Evolutionary conservation across 2,888 invertebrate species (phyloP).

Genomic region (Pandemis corylana): DNA sequence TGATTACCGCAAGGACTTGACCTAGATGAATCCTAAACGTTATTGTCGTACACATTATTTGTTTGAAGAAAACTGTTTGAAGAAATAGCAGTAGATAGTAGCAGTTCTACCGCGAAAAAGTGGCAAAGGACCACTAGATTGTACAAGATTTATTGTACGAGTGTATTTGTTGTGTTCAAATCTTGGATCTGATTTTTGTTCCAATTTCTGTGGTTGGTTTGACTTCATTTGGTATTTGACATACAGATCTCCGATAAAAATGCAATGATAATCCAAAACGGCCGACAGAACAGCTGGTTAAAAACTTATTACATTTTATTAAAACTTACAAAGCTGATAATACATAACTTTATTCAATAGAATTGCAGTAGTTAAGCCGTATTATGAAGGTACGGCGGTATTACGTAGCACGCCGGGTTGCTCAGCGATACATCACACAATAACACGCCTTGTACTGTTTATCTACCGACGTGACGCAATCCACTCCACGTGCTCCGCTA

Average conservation of each 20-base stretch:
- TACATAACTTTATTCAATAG: background rate
- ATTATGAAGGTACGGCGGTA: slow-evolving; percentile 35
- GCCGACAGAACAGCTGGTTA: too few species aligned
- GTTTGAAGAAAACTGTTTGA: too few species aligned
- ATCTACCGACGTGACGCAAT: slow-evolving; percentile 41
- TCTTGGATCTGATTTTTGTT: too few species aligned
- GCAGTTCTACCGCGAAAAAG: background rate
- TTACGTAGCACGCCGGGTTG: slow-evolving; percentile 32
- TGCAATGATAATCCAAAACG: too few species aligned
- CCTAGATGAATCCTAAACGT: too few species aligned
- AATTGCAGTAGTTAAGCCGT: slow-evolving; percentile 11
- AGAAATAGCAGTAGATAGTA: background rate
- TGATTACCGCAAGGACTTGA: background rate
- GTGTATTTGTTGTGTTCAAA: too few species aligned
- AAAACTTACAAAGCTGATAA: background rate
- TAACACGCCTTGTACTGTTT: slow-evolving; percentile 42
- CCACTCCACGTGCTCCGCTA: slow-evolving; percentile 31
- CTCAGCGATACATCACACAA: slow-evolving; percentile 39
- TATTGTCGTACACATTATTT: too few species aligned
- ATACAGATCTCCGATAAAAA: too few species aligned
- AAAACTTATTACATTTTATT: background rate
- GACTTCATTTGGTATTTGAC: too few species aligned
- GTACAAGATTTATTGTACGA: too few species aligned
- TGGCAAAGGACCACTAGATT: too few species aligned
- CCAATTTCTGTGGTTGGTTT: too few species aligned